Conservation (phyloP, 2,797 vertebrate genomes). For the Podargus strigoides region DNA sequence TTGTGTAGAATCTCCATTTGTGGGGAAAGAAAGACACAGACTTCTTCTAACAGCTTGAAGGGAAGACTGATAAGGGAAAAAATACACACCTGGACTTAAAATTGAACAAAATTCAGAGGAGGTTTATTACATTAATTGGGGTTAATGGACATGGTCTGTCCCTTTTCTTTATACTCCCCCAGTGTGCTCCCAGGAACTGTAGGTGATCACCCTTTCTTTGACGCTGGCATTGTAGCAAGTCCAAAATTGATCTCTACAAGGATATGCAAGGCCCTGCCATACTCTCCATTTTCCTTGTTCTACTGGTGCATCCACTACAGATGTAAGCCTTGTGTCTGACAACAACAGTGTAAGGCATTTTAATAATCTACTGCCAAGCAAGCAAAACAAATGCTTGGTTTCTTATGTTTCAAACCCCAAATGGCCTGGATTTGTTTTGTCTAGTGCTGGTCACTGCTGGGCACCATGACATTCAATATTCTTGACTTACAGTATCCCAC, state of each 20-base stretch:
- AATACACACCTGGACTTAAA: not conserved
- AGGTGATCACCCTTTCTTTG: not conserved
- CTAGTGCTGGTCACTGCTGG: not conserved
- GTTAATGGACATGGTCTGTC: not conserved
- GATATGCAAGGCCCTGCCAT: not conserved
- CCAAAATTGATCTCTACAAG: not conserved
- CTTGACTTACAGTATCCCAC: not conserved
- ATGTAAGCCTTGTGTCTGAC: not conserved
- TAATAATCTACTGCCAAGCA: not conserved
- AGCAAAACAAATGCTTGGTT: not conserved
- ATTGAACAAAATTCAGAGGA: not conserved
- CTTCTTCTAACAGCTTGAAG: not conserved
- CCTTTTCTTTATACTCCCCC: not conserved
- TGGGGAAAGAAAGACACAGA: not conserved
- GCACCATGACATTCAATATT: not conserved
- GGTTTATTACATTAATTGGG: not conserved
- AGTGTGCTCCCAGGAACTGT: not conserved
- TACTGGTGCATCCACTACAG: not conserved
- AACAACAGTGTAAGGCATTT: not conserved
- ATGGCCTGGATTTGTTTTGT: not conserved
- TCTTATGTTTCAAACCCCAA: not conserved
- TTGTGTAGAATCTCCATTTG: constrained; percentile 44
- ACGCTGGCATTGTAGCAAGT: not conserved
- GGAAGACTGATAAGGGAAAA: not conserved
- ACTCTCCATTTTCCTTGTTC: not conserved